Conservation (phyloP, 2,888 invertebrate genomes). For the Encarsia formosa region DNA sequence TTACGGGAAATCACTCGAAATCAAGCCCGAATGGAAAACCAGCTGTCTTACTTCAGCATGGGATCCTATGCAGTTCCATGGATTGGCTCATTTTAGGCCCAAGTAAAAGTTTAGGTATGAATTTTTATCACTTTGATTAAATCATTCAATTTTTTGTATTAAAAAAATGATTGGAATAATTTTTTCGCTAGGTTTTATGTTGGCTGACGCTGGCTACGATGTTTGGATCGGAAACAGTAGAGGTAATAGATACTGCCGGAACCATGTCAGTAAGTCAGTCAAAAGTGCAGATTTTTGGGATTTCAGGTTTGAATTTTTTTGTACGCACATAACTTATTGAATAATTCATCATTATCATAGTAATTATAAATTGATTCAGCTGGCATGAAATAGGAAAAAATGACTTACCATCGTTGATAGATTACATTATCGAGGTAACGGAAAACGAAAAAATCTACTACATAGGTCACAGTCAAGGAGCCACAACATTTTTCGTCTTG, state of each 20-base stretch:
- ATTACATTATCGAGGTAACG: conserved; percentile 55
- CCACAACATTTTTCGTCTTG: conserved; percentile 50
- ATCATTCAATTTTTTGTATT: neutral
- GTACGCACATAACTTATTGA: no score
- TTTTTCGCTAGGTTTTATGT: conserved; percentile 50
- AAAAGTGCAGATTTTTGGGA: conserved; percentile 11
- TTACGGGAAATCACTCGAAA: conserved; percentile 57
- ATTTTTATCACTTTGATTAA: neutral
- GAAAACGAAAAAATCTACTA: conserved; percentile 53
- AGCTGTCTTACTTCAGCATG: conserved; percentile 65
- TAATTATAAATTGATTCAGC: conserved; percentile 43
- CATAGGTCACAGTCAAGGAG: conserved; percentile 62
- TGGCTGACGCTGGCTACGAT: conserved; percentile 54
- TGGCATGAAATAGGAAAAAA: conserved; percentile 62
- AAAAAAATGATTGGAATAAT: neutral
- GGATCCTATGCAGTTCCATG: conserved; percentile 69
- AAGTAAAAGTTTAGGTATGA: conserved; percentile 62
- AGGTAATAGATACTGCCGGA: conserved; percentile 59
- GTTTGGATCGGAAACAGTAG: conserved; percentile 63
- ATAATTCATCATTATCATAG: neutral
- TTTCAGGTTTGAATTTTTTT: conserved; percentile 33
- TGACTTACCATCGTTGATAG: conserved; percentile 60
- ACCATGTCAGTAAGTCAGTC: conserved; percentile 47
- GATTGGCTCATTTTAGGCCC: conserved; percentile 73
- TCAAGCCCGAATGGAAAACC: conserved; percentile 54